Percentiles rank a stretch among this genome's conserved stretches.
Conservation (phyloP, 2,113 vertebrate genomes). For the Maccullochella peelii region DNA sequence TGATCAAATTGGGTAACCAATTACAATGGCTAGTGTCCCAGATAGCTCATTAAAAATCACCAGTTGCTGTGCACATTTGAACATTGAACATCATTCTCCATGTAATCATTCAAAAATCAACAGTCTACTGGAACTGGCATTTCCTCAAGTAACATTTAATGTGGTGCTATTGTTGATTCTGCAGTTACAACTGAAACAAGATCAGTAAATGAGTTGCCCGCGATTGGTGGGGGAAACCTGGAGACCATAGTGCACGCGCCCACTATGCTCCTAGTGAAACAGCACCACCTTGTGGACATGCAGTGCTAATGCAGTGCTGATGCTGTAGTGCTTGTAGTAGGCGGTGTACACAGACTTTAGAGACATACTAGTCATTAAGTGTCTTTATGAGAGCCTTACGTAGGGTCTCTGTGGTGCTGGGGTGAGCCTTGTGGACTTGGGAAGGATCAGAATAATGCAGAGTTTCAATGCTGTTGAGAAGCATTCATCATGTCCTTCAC, state of each 20-base stretch:
- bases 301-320: conserved; percentile 70
- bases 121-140: conserved; percentile 52
- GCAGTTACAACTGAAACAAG: conserved; percentile 57
- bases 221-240: conserved; percentile 52
- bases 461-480: conserved; percentile 73
- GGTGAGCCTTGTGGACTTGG: conserved; percentile 67
- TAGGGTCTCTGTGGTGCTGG: conserved; percentile 62
- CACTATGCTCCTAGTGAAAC: conserved; percentile 66
- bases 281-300: conserved; percentile 73
- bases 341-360: conserved; percentile 71
- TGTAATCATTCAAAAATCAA: conserved; percentile 67
- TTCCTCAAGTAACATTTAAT: conserved; percentile 71
- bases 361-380: conserved; percentile 72
- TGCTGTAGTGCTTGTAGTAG: conserved; percentile 70
- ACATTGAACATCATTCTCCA: conserved; percentile 54
- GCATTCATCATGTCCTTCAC: conserved; percentile 80
- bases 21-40: conserved; percentile 64
- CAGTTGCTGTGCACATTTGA: conserved; percentile 66
- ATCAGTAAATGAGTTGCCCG: conserved; percentile 54
- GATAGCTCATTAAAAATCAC: conserved; percentile 72
- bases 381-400: conserved; percentile 64
- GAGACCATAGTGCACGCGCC: conserved; percentile 42
- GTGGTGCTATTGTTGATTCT: conserved; percentile 74
- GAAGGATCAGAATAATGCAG: conserved; percentile 72
- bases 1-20: conserved; percentile 69